A percentile compares a stretch with the other conserved stretches of the same genome.
phyloP scores from a whole-genome alignment of 1,140 invertebrate genomes.

The Drosophila arizonae region DNA sequence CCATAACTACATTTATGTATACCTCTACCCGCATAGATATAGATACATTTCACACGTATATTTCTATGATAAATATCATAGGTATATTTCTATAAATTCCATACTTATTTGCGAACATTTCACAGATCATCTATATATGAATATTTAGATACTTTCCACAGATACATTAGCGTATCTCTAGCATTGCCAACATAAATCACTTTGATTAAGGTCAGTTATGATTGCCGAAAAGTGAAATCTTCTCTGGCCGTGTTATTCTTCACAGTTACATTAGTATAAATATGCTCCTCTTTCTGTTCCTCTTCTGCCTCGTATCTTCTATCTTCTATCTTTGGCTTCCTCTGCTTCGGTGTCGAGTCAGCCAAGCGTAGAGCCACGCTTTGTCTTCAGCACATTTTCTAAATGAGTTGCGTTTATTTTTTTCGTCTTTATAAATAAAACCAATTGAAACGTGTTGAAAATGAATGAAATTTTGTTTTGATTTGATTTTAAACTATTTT shows the following conservation, averaged over 20 bases:
- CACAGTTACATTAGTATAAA: background rate
- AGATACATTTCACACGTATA: too few relatives aligned
- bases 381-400: slow-evolving; percentile 13
- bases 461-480: background rate
- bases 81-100: too few relatives aligned
- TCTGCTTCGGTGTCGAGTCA: slow-evolving; percentile 12
- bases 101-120: too few relatives aligned
- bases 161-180: too few relatives aligned
- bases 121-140: too few relatives aligned
- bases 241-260: slow-evolving; percentile 37
- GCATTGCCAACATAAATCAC: slow-evolving; percentile 40
- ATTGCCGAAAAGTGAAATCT: slow-evolving; percentile 72
- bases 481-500: too few relatives aligned
- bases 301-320: slow-evolving; percentile 10
- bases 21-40: too few relatives aligned
- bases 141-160: too few relatives aligned
- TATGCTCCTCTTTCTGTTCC: background rate
- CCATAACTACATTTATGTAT: too few relatives aligned
- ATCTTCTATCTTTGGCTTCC: background rate
- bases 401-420: slow-evolving; percentile 6
- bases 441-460: background rate
- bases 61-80: too few relatives aligned
- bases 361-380: slow-evolving; percentile 36
- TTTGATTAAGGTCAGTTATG: slow-evolving; percentile 78
- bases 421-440: background rate